These are phyloP conservation scores for Hanleya hanleyi DNA, from an alignment of 2,888 invertebrate species.

Conservation along the genomic window DNA sequence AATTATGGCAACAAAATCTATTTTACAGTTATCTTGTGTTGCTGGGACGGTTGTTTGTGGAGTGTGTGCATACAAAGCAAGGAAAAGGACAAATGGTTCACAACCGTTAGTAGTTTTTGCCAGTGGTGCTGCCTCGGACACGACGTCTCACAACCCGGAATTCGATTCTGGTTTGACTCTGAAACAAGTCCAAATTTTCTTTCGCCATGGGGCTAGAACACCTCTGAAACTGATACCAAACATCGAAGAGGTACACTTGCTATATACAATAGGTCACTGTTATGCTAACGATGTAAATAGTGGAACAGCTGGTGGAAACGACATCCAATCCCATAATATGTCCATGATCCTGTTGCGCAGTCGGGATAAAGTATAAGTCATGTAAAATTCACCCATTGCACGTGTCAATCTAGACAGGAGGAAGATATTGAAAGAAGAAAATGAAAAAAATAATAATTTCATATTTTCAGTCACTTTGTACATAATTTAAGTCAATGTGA, in stretches of 20 bases:
- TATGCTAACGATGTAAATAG: not conserved
- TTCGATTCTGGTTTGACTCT: slow-evolving; percentile 34
- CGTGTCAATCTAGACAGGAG: no score
- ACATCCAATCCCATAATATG: no score
- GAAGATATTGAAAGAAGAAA: no score
- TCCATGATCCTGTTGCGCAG: no score
- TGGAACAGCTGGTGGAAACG: no score
- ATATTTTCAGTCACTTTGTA: no score
- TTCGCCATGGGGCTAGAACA: slow-evolving; percentile 64
- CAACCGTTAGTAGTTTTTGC: not conserved
- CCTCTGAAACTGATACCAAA: slow-evolving; percentile 35
- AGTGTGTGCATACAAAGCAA: not conserved
- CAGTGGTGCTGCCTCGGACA: not conserved
- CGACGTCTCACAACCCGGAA: not conserved
- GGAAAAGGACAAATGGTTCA: not conserved
- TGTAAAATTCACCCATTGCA: no score
- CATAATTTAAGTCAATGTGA: no score
- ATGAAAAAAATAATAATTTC: no score
- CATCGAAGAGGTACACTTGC: slow-evolving; percentile 37
- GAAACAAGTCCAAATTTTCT: slow-evolving; percentile 60
- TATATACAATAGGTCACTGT: not conserved
- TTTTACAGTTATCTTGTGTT: not conserved
- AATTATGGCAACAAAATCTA: no score
- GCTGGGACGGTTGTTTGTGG: not conserved
- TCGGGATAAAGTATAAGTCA: no score